These are phyloP conservation scores for Agonopterix heracliana DNA, from an alignment of 2,888 invertebrate species.

Conservation along the genomic window DNA sequence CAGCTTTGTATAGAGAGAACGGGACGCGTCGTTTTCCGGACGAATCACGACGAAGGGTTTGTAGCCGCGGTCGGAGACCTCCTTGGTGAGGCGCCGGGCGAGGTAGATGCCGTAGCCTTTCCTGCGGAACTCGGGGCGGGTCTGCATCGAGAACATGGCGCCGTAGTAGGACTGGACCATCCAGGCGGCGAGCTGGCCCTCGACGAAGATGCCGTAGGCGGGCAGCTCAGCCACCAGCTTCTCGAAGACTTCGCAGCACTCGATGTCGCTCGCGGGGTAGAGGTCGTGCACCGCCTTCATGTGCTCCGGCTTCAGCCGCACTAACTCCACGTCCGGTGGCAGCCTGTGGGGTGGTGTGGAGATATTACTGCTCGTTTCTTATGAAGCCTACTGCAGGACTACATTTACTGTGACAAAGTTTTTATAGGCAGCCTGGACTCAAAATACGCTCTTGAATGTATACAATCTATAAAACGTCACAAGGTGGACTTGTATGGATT, in stretches of 20 bases:
- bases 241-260: conserved; percentile 88
- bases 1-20: conserved; percentile 87
- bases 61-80: conserved; percentile 84
- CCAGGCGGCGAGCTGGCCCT: conserved; percentile 88
- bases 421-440: too few species aligned
- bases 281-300: conserved; percentile 89
- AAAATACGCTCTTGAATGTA: too few species aligned
- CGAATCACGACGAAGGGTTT: conserved; percentile 90
- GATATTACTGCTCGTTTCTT: background rate
- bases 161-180: conserved; percentile 95
- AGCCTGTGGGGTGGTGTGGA: conserved; percentile 40
- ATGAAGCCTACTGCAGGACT: too few species aligned
- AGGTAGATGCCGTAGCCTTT: conserved; percentile 86
- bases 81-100: conserved; percentile 80
- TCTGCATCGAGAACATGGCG: conserved; percentile 95
- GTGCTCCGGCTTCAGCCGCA: conserved; percentile 84
- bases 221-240: conserved; percentile 86
- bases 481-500: too few species aligned
- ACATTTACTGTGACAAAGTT: too few species aligned
- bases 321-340: conserved; percentile 84
- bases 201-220: conserved; percentile 87
- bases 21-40: conserved; percentile 91
- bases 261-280: conserved; percentile 92
- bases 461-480: too few species aligned
- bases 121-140: conserved; percentile 83